phyloP scores from a whole-genome alignment of 2,113 vertebrate species.

The Misgurnus mizolepis region DNA sequence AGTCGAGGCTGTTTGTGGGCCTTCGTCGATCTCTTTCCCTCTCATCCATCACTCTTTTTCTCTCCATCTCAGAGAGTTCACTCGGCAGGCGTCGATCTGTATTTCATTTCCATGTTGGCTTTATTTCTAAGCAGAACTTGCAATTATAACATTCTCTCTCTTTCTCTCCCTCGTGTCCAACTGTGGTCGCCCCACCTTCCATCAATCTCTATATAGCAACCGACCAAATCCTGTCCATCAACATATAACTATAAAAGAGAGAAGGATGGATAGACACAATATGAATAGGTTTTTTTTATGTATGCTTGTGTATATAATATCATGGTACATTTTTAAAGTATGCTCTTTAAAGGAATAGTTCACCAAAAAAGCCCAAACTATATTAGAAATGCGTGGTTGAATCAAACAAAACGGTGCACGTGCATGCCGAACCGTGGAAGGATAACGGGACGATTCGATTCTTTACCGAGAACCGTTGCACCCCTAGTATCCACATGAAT shows the following conservation, averaged over 20 bases:
- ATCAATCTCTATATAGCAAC: slow-evolving; percentile 42
- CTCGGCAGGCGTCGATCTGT: neutral
- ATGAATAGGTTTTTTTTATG: neutral
- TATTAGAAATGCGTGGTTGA: no score
- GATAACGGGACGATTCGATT: no score
- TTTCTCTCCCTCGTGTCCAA: neutral
- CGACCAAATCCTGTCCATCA: slow-evolving; percentile 62
- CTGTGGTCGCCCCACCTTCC: slow-evolving; percentile 39
- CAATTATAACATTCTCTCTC: slow-evolving; percentile 32
- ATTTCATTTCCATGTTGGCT: slow-evolving; percentile 37
- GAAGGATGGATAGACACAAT: neutral
- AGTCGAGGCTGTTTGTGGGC: slow-evolving; percentile 18
- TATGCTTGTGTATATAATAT: neutral
- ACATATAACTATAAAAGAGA: neutral
- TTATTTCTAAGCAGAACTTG: slow-evolving; percentile 28
- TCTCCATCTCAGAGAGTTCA: slow-evolving; percentile 17
- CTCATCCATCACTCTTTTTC: slow-evolving; percentile 20
- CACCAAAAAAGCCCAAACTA: no score
- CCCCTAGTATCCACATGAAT: no score
- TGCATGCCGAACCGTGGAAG: no score
- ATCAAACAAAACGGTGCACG: no score
- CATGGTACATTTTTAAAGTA: no score
- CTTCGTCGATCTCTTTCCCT: slow-evolving; percentile 3
- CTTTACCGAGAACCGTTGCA: no score
- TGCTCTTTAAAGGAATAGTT: neutral